A percentile compares a stretch with the other conserved stretches of the same genome.
Evolutionary conservation across 2,888 invertebrate genomes (phyloP).

Genomic region (Tubulanus polymorphus): DNA sequence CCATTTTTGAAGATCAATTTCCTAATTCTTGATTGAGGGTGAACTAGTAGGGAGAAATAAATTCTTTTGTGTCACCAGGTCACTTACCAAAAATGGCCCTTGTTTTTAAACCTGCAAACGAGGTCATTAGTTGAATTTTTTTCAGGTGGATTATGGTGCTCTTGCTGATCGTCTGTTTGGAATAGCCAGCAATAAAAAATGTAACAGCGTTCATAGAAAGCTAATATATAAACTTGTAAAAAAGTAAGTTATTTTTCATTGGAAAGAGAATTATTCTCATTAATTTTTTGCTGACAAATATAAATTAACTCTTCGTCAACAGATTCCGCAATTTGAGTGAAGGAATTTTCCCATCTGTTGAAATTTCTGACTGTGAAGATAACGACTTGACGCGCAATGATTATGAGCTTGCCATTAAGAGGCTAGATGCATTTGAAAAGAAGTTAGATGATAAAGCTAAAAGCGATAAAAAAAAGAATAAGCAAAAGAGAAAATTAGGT

Average conservation of each 20-base stretch:
- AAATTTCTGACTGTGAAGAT: background rate
- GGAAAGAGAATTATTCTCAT: background rate
- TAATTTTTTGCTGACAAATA: background rate
- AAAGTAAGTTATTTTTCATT: slow-evolving; percentile 26
- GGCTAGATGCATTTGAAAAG: no score
- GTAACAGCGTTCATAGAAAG: slow-evolving; percentile 23
- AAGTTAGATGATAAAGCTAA: no score
- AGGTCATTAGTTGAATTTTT: no score
- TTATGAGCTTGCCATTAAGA: no score
- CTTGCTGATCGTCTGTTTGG: slow-evolving; percentile 27
- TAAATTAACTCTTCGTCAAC: background rate
- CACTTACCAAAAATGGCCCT: no score
- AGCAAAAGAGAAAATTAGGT: no score
- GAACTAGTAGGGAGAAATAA: no score
- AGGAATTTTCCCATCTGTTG: background rate
- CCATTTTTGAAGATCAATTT: no score
- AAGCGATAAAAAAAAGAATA: no score
- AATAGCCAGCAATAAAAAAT: slow-evolving; percentile 19
- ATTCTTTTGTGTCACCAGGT: no score
- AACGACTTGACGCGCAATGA: background rate
- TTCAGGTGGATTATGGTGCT: slow-evolving; percentile 25
- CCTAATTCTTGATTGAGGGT: no score
- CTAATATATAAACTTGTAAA: slow-evolving; percentile 27
- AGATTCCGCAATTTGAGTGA: background rate
- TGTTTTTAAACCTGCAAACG: no score